Base-by-base conservation (phyloP, 2,797 vertebrate species). In the Chelon labrosus region DNA sequence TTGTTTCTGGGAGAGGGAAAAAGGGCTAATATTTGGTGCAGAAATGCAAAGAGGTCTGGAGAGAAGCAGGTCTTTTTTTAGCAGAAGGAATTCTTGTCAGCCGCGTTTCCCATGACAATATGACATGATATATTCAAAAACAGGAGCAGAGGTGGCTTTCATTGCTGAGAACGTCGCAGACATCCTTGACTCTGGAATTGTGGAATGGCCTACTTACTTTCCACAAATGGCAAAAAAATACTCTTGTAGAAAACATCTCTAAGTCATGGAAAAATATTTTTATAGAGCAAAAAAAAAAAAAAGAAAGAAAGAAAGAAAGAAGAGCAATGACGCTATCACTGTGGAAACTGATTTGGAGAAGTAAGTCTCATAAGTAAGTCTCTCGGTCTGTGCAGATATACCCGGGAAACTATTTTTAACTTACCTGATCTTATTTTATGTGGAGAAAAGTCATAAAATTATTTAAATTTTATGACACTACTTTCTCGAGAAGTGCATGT, bases 201-300 rank as follows among this genome's bases (percentile, higher is more conserved):
- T 39, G 56, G 71, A 66, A 55, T 16, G 56, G 4, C 38, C 50
- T 54, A 42, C 49, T 82, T 78, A 56, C 49, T 70, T 68, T 75
- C 73, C 76, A 72, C 50, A 85, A 85, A 85, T 80, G 73, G 63
- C 6, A 66, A 80, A 79, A 66, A 80, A 79, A 69, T 47, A 20
- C 56, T 55, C 20, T 73, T 74, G 79, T 46, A 75, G 44, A 66
- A 70, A 75, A 61, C 27, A 42, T 50, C 44, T 59, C n/a, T 56
- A 16, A 27, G 44, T 12, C 44, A 12, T 19, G 42, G 17, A 54
- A 62, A 75, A 58, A 72, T 3, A 10, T 49, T 63, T 63, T 6
- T 14, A 35, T 35, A 35, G 31, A 35, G 31, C 31, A 35, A 7
- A 35, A 35, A 35, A 35, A 35, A 35, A 8, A 3, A 35, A 8